Percentiles rank a stretch among this genome's conserved stretches.
These are phyloP conservation scores for Drosophila rufa DNA, from an alignment of 1,140 invertebrate genomes.

Conservation along the genomic window DNA sequence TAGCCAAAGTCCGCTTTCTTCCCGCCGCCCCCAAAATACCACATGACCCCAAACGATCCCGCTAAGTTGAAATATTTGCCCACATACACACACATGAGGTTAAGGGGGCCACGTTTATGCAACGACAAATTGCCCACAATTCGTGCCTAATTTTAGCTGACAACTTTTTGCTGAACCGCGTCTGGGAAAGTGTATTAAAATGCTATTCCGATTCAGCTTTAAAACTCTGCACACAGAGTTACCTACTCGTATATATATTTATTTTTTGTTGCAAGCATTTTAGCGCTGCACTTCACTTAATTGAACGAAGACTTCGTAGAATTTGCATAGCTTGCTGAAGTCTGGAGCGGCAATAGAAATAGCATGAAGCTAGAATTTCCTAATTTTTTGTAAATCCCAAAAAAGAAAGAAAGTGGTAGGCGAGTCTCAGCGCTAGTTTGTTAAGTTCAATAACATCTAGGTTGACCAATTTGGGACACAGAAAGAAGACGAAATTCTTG, in stretches of 20 bases:
- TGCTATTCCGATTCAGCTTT: slow-evolving; percentile 7
- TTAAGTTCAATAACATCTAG: neutral
- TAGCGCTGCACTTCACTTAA: slow-evolving; percentile 43
- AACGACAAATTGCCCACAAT: slow-evolving; percentile 71
- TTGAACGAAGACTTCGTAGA: slow-evolving; percentile 25
- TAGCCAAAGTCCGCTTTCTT: slow-evolving; percentile 43
- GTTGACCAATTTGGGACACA: slow-evolving; percentile 4
- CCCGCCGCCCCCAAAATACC: neutral
- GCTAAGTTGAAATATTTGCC: slow-evolving; percentile 58
- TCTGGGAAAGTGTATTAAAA: slow-evolving; percentile 19
- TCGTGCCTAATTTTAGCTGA: slow-evolving; percentile 65
- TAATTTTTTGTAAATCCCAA: neutral
- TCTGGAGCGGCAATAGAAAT: neutral
- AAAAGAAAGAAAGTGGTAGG: slow-evolving; percentile 1
- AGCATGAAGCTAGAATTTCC: neutral
- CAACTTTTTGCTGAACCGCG: slow-evolving; percentile 37
- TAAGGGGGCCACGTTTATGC: slow-evolving; percentile 16
- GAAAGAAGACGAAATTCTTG: neutral
- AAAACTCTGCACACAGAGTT: slow-evolving; percentile 7
- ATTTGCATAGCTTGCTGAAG: slow-evolving; percentile 9
- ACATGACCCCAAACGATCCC: slow-evolving; percentile 28
- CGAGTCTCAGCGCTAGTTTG: neutral
- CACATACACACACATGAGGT: slow-evolving; percentile 45
- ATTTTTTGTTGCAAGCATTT: slow-evolving; percentile 2
- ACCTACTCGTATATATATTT: neutral